phyloP scores from a whole-genome alignment of 1,140 invertebrate genomes.

The Trichomalopsis sarcophagae region DNA sequence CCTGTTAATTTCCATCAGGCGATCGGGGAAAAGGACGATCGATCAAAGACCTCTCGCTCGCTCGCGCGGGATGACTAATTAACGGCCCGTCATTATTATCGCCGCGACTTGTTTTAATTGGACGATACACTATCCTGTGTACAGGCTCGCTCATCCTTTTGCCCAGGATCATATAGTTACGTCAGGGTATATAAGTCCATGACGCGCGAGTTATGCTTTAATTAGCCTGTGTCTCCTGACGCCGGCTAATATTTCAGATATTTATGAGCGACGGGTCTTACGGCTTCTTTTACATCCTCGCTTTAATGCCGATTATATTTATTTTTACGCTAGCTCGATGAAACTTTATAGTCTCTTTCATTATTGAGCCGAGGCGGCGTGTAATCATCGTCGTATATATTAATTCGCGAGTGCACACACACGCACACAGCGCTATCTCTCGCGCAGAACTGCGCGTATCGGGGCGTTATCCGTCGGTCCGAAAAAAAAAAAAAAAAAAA shows the following conservation, averaged over 20 bases:
- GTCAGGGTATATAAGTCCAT: not conserved
- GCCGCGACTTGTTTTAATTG: slow-evolving; percentile 26
- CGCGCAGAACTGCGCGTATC: not conserved
- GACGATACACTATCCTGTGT: not conserved
- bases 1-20: slow-evolving; percentile 23
- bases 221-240: slow-evolving; percentile 13
- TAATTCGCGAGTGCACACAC: not conserved
- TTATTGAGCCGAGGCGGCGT: not conserved
- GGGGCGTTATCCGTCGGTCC: not conserved
- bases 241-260: slow-evolving; percentile 22
- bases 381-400: not conserved
- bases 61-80: slow-evolving; percentile 17
- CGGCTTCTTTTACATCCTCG: too few relatives aligned
- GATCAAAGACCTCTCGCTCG: slow-evolving; percentile 19
- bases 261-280: slow-evolving; percentile 12
- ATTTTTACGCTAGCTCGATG: not conserved
- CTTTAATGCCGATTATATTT: not conserved
- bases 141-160: too few relatives aligned
- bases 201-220: slow-evolving; percentile 27
- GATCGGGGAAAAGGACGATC: slow-evolving; percentile 7
- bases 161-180: too few relatives aligned
- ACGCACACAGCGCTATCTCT: too few relatives aligned
- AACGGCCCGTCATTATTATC: slow-evolving; percentile 15
- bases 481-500: not conserved
- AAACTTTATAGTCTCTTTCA: not conserved